A percentile compares a stretch with the other conserved stretches of the same genome.
phyloP scores from a whole-genome alignment of 2,888 invertebrate genomes.

The Lamproptera curius region DNA sequence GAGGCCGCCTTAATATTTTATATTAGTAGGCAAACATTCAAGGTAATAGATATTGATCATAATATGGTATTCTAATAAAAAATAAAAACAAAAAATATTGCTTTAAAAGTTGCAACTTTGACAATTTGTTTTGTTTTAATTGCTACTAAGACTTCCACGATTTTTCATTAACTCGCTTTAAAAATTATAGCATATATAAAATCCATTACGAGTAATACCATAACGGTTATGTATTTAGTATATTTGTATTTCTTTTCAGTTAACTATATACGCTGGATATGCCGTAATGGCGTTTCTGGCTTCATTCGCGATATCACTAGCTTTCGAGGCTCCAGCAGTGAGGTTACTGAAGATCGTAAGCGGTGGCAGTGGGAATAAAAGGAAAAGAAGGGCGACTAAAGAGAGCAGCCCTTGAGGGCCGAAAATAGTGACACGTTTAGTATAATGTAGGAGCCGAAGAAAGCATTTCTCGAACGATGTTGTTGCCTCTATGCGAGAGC shows the following conservation, averaged over 20 bases:
- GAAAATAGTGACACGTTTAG: conserved; percentile 1
- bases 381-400: conserved; percentile 51
- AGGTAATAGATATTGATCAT: too few relatives aligned
- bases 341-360: conserved; percentile 84
- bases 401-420: neutral
- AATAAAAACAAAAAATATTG: conserved; percentile 1
- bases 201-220: too few relatives aligned
- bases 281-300: conserved; percentile 86
- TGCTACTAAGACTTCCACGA: too few relatives aligned
- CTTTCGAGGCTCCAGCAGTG: conserved; percentile 90
- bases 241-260: conserved; percentile 38
- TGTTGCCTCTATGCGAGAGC: conserved; percentile 26
- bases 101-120: too few relatives aligned
- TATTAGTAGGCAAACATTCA: too few relatives aligned
- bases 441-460: conserved; percentile 6
- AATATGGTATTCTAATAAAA: too few relatives aligned
- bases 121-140: too few relatives aligned
- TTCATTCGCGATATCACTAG: conserved; percentile 86
- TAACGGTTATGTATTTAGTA: neutral
- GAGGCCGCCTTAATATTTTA: too few relatives aligned
- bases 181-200: too few relatives aligned
- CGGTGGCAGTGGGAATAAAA: conserved; percentile 36
- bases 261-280: conserved; percentile 84
- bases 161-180: too few relatives aligned
- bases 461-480: conserved; percentile 18